Conservation (phyloP, 2,888 invertebrate genomes). For the Allacma fusca region DNA sequence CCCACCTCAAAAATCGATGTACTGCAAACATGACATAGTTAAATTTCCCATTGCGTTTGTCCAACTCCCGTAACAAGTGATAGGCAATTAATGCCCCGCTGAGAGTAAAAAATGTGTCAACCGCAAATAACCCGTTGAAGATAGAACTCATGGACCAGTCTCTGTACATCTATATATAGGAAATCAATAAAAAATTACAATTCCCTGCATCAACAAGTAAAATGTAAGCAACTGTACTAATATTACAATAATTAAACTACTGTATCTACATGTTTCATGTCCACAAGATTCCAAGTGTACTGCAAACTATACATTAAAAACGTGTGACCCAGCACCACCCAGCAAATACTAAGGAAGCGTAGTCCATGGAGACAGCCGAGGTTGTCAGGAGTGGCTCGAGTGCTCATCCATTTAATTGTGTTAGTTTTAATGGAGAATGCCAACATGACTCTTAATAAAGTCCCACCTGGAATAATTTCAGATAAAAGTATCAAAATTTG, state of each 20-base stretch:
- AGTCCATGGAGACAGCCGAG: constrained; percentile 39
- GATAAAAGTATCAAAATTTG: too few relatives aligned
- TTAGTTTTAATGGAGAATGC: too few relatives aligned
- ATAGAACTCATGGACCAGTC: constrained; percentile 66
- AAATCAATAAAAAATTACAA: too few relatives aligned
- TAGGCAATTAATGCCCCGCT: constrained; percentile 71
- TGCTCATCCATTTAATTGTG: constrained; percentile 33
- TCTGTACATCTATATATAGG: too few relatives aligned
- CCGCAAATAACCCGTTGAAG: constrained; percentile 72
- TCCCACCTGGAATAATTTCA: too few relatives aligned
- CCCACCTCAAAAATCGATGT: constrained; percentile 72
- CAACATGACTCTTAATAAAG: too few relatives aligned
- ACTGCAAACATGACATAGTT: constrained; percentile 69
- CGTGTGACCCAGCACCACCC: constrained; percentile 37
- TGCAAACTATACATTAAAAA: background rate
- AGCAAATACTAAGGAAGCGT: constrained; percentile 35
- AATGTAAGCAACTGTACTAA: too few relatives aligned
- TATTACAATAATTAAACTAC: too few relatives aligned
- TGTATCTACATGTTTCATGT: background rate
- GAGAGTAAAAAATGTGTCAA: constrained; percentile 73
- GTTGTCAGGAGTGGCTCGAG: background rate
- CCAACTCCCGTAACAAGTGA: constrained; percentile 65
- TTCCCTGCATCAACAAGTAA: too few relatives aligned
- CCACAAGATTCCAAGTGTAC: constrained; percentile 25
- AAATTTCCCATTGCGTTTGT: constrained; percentile 67